These are phyloP conservation scores for Rhagologus leucostigma DNA, from an alignment of 2,113 vertebrate genomes.

Conservation along the genomic window DNA sequence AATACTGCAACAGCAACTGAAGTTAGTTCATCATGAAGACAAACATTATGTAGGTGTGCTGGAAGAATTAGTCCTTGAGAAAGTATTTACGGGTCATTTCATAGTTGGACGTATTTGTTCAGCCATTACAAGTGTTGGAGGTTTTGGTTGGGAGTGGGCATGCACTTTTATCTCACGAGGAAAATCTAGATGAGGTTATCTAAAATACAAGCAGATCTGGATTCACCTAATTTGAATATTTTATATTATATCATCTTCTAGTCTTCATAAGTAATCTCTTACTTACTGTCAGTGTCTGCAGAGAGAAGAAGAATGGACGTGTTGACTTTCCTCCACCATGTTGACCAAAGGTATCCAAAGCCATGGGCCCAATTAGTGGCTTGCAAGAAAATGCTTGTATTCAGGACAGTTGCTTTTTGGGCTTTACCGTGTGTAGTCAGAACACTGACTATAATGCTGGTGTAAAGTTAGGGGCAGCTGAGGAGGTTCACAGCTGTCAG, in stretches of 20 bases:
- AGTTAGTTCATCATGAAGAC: neutral
- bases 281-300: neutral
- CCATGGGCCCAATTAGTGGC: neutral
- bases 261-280: neutral
- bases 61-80: constrained; percentile 42
- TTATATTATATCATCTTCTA: neutral
- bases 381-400: neutral
- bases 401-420: neutral
- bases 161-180: neutral
- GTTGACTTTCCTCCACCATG: neutral
- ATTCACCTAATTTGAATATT: neutral
- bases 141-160: neutral
- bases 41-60: constrained; percentile 22
- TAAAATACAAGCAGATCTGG: neutral
- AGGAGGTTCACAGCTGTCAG: neutral
- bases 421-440: neutral
- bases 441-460: neutral
- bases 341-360: neutral
- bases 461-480: neutral
- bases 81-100: constrained; percentile 27
- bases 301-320: neutral
- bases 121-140: neutral
- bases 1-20: constrained; percentile 13
- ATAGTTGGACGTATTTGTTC: neutral
- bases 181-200: neutral